phyloP scores from a whole-genome alignment of 2,113 vertebrate genomes.

The Ariopsis seemanni region DNA sequence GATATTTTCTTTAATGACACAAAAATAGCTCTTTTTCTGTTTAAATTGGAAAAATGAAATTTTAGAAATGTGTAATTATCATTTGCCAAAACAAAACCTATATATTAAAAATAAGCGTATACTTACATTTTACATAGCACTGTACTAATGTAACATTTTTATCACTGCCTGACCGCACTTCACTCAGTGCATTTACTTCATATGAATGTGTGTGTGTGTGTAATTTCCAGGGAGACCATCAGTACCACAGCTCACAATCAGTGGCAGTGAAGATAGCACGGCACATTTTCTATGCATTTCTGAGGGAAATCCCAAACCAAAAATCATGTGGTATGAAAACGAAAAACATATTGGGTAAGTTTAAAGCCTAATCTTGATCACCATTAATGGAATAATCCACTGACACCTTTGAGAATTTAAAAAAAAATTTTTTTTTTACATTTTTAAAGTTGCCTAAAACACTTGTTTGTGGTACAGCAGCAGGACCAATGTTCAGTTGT shows the following conservation, averaged over 20 bases:
- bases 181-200: not conserved
- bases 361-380: not conserved
- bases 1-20: not conserved
- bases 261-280: accelerated
- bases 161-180: not conserved
- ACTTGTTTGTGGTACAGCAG: not conserved
- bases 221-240: constrained; percentile 59
- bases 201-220: not conserved
- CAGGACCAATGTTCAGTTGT: not conserved
- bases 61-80: not conserved
- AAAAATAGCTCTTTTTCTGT: not conserved
- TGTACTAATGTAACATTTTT: constrained; percentile 3
- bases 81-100: not conserved
- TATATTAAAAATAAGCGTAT: not conserved
- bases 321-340: constrained; percentile 69
- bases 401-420: not conserved
- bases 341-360: not conserved
- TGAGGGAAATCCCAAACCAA: constrained; percentile 72
- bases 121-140: not conserved
- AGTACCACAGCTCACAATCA: constrained; percentile 59
- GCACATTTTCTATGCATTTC: constrained; percentile 68
- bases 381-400: not conserved
- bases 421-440: not conserved
- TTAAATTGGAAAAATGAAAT: not conserved
- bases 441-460: not conserved